A percentile compares a stretch with the other conserved stretches of the same genome.
Conservation (phyloP, 2,113 vertebrate species). For the Antennarius striatus region DNA sequence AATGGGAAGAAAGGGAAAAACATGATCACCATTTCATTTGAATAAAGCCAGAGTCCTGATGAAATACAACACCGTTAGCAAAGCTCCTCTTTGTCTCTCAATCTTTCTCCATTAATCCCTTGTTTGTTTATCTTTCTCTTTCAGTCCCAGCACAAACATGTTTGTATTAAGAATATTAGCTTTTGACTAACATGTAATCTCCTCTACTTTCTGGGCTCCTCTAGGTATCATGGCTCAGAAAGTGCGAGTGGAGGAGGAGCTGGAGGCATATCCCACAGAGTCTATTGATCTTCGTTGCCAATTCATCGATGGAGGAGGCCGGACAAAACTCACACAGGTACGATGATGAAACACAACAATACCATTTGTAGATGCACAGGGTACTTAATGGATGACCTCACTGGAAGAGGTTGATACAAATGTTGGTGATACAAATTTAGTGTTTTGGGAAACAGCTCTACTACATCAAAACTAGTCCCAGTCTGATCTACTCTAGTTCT, state of each 20-base stretch:
- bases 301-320: slow-evolving; percentile 62
- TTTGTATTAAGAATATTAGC: slow-evolving; percentile 14
- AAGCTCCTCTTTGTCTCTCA: neutral
- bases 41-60: neutral
- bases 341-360: neutral
- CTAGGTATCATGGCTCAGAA: slow-evolving; percentile 67
- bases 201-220: neutral
- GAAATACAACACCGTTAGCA: neutral
- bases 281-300: slow-evolving; percentile 73
- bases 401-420: no score
- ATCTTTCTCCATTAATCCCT: no score
- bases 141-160: slow-evolving; percentile 2
- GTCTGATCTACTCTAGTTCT: no score
- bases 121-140: slow-evolving; percentile 5
- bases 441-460: no score
- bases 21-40: no score
- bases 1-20: no score
- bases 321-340: slow-evolving; percentile 79
- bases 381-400: no score
- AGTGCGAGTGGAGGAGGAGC: slow-evolving; percentile 70
- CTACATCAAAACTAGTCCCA: no score
- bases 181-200: slow-evolving; percentile 11
- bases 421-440: no score
- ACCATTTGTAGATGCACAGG: neutral
- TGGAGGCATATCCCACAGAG: slow-evolving; percentile 73